Evolutionary conservation across 2,888 invertebrate genomes (phyloP).

Genomic region (Lottia scabra): DNA sequence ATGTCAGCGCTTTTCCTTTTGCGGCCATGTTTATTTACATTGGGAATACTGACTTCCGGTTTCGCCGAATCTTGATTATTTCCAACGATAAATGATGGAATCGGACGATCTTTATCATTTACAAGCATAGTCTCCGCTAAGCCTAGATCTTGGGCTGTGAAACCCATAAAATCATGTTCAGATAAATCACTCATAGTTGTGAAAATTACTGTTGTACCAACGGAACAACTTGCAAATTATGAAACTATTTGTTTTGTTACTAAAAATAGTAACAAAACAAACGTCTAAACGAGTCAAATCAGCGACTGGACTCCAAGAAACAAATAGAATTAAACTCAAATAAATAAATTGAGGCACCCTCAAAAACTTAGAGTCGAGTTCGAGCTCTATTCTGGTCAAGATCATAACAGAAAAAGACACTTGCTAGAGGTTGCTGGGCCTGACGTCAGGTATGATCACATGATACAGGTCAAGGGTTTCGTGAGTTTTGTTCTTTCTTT

Average conservation of each 20-base stretch:
- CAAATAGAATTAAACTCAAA: not conserved
- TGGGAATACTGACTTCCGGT: not conserved
- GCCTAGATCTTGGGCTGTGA: not conserved
- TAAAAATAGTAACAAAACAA: not conserved
- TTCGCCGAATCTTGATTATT: not conserved
- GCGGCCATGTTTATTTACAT: not conserved
- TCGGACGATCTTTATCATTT: not conserved
- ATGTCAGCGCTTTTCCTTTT: not conserved
- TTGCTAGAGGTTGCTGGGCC: not conserved
- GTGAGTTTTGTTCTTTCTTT: no score
- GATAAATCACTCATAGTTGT: not conserved
- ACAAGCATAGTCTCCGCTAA: not conserved
- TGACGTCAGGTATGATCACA: not conserved
- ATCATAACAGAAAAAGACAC: not conserved
- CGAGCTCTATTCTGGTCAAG: not conserved
- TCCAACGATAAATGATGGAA: not conserved
- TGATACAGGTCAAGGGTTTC: not conserved
- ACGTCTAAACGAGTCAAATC: not conserved
- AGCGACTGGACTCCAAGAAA: not conserved
- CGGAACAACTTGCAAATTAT: not conserved
- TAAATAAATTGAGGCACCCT: not conserved
- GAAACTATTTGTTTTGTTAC: no score
- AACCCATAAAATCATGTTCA: not conserved
- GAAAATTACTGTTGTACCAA: not conserved
- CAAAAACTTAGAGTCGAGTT: not conserved